phyloP scores from a whole-genome alignment of 23 tunicate genomes.

The Halocynthia roretzi region DNA sequence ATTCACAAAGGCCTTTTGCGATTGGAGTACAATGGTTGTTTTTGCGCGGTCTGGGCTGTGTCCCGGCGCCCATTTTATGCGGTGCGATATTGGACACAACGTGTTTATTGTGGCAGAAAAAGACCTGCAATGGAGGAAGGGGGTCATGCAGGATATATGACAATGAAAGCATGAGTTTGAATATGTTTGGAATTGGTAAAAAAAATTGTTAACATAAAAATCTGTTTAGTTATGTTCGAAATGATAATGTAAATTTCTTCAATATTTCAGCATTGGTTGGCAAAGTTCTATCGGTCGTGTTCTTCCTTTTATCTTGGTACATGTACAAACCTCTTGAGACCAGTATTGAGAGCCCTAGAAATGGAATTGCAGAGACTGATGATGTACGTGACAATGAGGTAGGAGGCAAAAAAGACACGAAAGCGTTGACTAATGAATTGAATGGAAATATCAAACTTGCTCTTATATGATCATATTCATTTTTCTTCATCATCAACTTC shows the following conservation, averaged over 20 bases:
- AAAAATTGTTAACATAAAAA: no score
- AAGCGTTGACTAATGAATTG: no score
- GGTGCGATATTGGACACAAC: slow-evolving; percentile 39
- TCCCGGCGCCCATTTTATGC: slow-evolving; percentile 59
- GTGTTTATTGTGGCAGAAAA: slow-evolving; percentile 47
- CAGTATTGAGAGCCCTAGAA: no score
- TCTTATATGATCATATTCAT: no score
- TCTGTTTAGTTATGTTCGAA: no score
- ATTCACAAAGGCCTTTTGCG: slow-evolving; percentile 39
- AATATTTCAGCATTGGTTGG: slow-evolving; percentile 22
- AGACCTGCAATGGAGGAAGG: slow-evolving; percentile 22
- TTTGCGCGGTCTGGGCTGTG: slow-evolving; percentile 44
- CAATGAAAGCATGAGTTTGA: slow-evolving; percentile 19
- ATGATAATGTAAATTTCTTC: neutral
- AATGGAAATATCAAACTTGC: no score
- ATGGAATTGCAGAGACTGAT: no score
- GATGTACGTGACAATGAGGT: no score
- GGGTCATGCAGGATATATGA: slow-evolving; percentile 65
- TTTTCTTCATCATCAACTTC: no score
- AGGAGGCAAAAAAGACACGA: no score
- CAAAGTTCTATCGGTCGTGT: slow-evolving; percentile 18
- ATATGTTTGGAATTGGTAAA: slow-evolving; percentile 31
- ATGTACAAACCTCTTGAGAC: slow-evolving; percentile 46
- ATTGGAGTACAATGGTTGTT: slow-evolving; percentile 51
- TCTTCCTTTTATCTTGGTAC: slow-evolving; percentile 20